phyloP scores from a whole-genome alignment of 1,140 invertebrate species.

The Cyclargus thomasi region DNA sequence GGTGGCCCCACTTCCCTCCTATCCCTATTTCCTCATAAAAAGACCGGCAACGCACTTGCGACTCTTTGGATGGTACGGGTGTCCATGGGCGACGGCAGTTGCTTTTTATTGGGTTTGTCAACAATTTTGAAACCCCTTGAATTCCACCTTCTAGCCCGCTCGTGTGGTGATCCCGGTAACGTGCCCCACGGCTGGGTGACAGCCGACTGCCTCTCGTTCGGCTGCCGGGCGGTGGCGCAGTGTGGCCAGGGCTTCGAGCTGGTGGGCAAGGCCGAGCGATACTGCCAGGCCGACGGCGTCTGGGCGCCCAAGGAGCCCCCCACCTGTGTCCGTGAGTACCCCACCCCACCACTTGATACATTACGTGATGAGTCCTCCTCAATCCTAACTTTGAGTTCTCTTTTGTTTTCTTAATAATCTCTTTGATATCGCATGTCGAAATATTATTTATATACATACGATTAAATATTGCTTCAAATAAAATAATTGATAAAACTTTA shows the following conservation, averaged over 20 bases:
- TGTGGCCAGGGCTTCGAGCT: slow-evolving; percentile 95
- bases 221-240: slow-evolving; percentile 92
- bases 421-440: not conserved
- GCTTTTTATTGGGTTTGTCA: too few relatives aligned
- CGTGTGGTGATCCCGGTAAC: slow-evolving; percentile 90
- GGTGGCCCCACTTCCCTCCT: too few relatives aligned
- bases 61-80: too few relatives aligned
- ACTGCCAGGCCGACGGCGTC: slow-evolving; percentile 90
- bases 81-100: too few relatives aligned
- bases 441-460: not conserved
- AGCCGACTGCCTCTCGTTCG: slow-evolving; percentile 93
- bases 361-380: slow-evolving; percentile 53
- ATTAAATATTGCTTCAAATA: not conserved
- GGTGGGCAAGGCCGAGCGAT: slow-evolving; percentile 86
- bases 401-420: not conserved
- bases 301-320: slow-evolving; percentile 94
- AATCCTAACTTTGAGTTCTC: slow-evolving; percentile 9
- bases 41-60: too few relatives aligned
- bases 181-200: slow-evolving; percentile 93
- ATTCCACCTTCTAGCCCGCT: slow-evolving; percentile 77
- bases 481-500: not conserved
- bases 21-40: too few relatives aligned
- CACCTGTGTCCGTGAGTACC: slow-evolving; percentile 88
- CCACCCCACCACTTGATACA: slow-evolving; percentile 18
- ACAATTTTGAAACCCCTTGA: too few relatives aligned